These are phyloP conservation scores for human DNA, from an alignment of 2,113 vertebrate genomes.

Conservation along the genomic window DNA sequence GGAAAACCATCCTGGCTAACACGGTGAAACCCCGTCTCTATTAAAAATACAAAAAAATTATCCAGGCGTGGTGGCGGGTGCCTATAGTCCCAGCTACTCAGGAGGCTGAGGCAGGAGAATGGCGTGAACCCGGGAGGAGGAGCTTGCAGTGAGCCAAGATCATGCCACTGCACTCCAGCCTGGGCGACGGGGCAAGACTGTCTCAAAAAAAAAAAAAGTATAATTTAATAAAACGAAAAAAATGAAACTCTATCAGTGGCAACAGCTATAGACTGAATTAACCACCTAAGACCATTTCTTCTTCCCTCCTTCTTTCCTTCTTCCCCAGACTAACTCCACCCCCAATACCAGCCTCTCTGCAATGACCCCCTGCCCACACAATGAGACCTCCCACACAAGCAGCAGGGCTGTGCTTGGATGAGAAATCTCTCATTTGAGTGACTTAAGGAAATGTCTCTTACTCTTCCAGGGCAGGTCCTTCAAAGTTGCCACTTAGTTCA, in stretches of 20 bases:
- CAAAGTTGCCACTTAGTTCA: not conserved
- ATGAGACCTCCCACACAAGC: not conserved
- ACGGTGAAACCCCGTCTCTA: too few relatives aligned
- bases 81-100: too few relatives aligned
- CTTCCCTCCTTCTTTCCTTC: not conserved
- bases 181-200: too few relatives aligned
- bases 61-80: too few relatives aligned
- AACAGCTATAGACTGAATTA: not conserved
- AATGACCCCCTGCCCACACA: not conserved
- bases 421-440: not conserved
- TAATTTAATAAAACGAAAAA: not conserved
- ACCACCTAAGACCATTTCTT: not conserved
- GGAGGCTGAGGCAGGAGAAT: too few relatives aligned
- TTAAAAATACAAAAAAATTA: too few relatives aligned
- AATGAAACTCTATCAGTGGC: not conserved
- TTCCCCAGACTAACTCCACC: accelerated
- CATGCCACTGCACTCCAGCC: too few relatives aligned
- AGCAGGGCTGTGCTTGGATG: not conserved
- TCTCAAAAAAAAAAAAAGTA: too few relatives aligned
- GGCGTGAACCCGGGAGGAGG: too few relatives aligned
- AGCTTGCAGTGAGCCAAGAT: too few relatives aligned
- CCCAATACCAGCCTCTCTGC: not conserved
- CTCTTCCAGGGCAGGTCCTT: not conserved
- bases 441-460: not conserved
- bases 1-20: too few relatives aligned